These are phyloP conservation scores for Drosophila niveifrons DNA, from an alignment of 2,888 invertebrate genomes.

Conservation along the genomic window DNA sequence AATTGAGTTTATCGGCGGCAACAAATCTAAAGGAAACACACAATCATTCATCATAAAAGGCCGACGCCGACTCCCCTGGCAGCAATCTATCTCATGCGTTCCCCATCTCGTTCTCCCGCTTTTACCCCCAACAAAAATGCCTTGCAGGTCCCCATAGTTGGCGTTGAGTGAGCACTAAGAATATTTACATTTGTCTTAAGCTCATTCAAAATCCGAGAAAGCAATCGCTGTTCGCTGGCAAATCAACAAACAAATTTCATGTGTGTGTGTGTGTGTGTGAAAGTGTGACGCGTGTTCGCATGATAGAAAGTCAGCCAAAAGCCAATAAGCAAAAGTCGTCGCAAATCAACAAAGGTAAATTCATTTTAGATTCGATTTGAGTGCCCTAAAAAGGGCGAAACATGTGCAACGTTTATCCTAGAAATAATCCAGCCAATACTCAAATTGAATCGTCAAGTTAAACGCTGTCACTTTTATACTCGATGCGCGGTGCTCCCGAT, in stretches of 20 bases:
- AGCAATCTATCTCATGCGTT: constrained; percentile 26
- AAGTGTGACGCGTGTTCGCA: constrained; percentile 9
- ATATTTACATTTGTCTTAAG: constrained; percentile 77
- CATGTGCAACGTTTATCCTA: constrained; percentile 70
- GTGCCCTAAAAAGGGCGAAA: constrained; percentile 52
- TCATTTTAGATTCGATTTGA: constrained; percentile 72
- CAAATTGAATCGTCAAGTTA: constrained; percentile 30
- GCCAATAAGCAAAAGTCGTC: constrained; percentile 72
- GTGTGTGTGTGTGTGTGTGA: constrained; percentile 3
- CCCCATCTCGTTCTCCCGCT: not conserved
- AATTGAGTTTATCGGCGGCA: constrained; percentile 75
- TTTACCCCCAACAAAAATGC: no score
- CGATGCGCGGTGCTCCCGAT: constrained; percentile 9
- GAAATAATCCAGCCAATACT: constrained; percentile 43
- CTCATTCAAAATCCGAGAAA: constrained; percentile 66
- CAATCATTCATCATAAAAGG: constrained; percentile 73
- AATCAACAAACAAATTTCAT: constrained; percentile 53
- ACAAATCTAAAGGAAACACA: constrained; percentile 66
- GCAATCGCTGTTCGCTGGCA: constrained; percentile 56
- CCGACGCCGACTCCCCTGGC: constrained; percentile 31
- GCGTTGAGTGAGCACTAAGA: constrained; percentile 59
- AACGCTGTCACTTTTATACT: constrained; percentile 15
- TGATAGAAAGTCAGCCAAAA: constrained; percentile 56
- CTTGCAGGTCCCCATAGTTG: constrained; percentile 8
- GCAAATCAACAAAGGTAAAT: constrained; percentile 74